A percentile compares a stretch with the other conserved stretches of the same genome.
phyloP scores from a whole-genome alignment of 2,888 invertebrate genomes.

The Teleogryllus oceanicus region DNA sequence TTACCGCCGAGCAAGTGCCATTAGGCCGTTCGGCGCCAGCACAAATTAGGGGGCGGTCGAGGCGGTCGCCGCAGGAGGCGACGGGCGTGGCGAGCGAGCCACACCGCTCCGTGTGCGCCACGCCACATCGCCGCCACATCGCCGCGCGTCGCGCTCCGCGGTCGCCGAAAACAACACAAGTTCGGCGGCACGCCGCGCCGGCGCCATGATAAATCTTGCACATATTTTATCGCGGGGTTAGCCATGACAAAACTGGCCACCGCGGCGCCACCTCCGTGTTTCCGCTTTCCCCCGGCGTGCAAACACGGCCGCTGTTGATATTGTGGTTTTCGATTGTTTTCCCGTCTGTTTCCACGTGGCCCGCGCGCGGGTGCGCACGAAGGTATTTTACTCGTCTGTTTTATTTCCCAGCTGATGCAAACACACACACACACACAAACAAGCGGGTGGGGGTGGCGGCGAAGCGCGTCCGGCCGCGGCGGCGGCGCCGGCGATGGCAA shows the following conservation, averaged over 20 bases:
- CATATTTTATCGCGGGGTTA: slow-evolving; percentile 18
- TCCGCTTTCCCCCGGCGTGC: background rate
- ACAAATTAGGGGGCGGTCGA: no score
- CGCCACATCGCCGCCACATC: background rate
- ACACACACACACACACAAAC: background rate
- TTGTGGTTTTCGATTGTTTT: slow-evolving; percentile 18
- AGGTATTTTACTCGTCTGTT: background rate
- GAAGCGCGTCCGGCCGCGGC: background rate
- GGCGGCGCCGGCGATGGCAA: background rate
- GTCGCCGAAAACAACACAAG: background rate
- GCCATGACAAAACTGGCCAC: slow-evolving; percentile 18
- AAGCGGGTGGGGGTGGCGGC: background rate
- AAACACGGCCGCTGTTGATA: slow-evolving; percentile 18
- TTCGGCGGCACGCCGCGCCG: background rate
- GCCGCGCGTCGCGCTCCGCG: background rate
- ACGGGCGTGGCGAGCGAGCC: background rate
- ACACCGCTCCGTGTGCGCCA: background rate
- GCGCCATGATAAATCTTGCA: slow-evolving; percentile 18
- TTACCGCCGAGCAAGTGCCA: no score
- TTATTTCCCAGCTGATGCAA: slow-evolving; percentile 18
- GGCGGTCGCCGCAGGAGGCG: no score
- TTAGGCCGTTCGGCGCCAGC: no score
- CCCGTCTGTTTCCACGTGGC: slow-evolving; percentile 1
- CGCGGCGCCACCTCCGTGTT: slow-evolving; percentile 18
- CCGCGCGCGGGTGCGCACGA: background rate